Conservation (phyloP, 2,113 vertebrate genomes). For the Suncus etruscus region DNA sequence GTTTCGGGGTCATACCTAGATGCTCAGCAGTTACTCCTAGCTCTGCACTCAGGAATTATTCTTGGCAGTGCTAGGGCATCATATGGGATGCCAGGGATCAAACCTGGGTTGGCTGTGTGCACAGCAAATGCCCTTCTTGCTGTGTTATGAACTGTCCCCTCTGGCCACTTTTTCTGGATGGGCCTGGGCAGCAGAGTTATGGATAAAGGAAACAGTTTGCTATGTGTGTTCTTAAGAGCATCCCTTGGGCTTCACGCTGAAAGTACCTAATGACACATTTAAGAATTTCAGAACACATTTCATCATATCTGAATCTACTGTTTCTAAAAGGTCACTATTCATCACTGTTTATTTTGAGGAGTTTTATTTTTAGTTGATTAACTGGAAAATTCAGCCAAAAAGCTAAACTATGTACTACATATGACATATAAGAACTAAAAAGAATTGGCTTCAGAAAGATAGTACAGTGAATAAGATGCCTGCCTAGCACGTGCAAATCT, state of each 20-base stretch:
- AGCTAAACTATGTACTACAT: neutral
- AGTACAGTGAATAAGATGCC: too few relatives aligned
- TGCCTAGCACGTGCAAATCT: too few relatives aligned
- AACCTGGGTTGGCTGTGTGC: too few relatives aligned
- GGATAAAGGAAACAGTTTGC: neutral
- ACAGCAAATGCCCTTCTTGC: too few relatives aligned
- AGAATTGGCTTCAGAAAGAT: too few relatives aligned
- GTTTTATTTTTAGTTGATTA: constrained; percentile 36
- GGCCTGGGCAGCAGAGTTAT: neutral
- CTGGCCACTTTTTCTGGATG: neutral
- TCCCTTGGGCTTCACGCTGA: neutral
- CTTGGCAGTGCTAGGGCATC: too few relatives aligned
- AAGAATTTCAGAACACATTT: neutral
- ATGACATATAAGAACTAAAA: neutral
- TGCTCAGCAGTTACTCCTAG: too few relatives aligned
- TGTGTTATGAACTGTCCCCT: too few relatives aligned
- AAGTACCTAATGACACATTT: neutral
- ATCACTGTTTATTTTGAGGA: neutral
- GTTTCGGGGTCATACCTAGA: too few relatives aligned
- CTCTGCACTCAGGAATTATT: too few relatives aligned
- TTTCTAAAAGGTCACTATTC: constrained; percentile 37
- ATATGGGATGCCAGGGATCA: too few relatives aligned
- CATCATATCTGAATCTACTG: neutral
- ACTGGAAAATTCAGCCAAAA: constrained; percentile 1
- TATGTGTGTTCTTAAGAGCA: neutral